Evolutionary conservation across 92 coral and sea anemone species (phyloP).

Genomic region (Bergia sp.): DNA sequence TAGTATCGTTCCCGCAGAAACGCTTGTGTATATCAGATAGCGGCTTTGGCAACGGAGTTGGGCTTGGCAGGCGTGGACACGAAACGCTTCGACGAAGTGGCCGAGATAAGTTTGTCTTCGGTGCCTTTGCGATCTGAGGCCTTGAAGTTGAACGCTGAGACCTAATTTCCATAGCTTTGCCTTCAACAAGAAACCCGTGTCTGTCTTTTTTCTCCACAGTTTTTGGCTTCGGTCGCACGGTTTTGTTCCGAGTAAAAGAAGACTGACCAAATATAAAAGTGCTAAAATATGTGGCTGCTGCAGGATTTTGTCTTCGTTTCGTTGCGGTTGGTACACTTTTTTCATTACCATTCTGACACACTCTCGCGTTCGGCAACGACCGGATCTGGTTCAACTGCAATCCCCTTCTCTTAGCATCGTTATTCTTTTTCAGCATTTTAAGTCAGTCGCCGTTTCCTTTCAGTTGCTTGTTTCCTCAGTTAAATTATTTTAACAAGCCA

Average conservation of each 20-base stretch:
- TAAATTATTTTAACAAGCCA: background rate
- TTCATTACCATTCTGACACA: background rate
- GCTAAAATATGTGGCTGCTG: background rate
- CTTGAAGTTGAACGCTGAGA: background rate
- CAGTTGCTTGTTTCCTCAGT: background rate
- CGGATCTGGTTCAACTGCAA: background rate
- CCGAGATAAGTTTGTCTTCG: background rate
- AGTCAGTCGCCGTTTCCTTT: background rate
- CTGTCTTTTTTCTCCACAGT: background rate
- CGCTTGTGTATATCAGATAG: background rate
- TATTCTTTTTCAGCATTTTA: background rate
- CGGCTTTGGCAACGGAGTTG: constrained; percentile 10
- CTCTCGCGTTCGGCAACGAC: background rate
- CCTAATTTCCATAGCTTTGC: constrained; percentile 17
- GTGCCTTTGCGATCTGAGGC: background rate
- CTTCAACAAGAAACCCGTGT: constrained; percentile 7
- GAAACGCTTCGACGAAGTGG: constrained; percentile 1
- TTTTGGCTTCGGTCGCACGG: background rate
- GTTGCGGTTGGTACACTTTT: background rate
- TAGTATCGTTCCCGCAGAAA: constrained; percentile 28
- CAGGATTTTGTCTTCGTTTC: background rate
- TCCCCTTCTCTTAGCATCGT: background rate
- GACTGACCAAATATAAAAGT: background rate
- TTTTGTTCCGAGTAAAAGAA: background rate
- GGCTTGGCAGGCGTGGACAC: background rate